Evolutionary conservation across 1,140 invertebrate species (phyloP), one percentile per base, ranked within the genome.

Genomic region (Drosophila pectinifera): DNA sequence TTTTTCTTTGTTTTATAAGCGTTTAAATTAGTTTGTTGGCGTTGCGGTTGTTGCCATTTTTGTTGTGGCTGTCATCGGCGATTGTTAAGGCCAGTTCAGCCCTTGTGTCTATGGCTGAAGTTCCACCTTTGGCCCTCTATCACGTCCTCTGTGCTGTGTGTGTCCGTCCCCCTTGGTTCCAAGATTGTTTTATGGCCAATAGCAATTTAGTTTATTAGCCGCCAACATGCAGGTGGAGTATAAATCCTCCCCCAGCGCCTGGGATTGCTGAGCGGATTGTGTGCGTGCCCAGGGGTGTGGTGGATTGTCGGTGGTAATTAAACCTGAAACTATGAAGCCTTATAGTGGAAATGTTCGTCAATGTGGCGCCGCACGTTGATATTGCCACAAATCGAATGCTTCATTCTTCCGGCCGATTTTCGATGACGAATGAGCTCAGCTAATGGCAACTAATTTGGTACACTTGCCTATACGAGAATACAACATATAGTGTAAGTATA

Each of bases 141-240:
- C 36, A 38, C 36, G 36, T 38, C 49, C 49, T 20, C 31, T n/a
- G 42, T 53, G 67, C 38, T 49, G 41, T 54, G 61, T 58, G 43
- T 76, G 78, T 80, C 58, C 76, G 72, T 54, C 28, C 31, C 49
- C 31, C 55, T 28, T 59, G 38, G 67, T 20, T 49, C 55, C 39
- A 80, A 81, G 78, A 81, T 81, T 81, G 78, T 63, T 81, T 81
- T 81, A 81, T 78, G 73, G 73, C 78, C 79, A 73, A 67, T 43
- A 51, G 78, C 61, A 61, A 68, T 77, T 82, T 78, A 59, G 78
- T 81, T 81, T 81, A 81, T 81, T 81, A 72, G 78, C 59, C 78
- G 61, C 41, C 67, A 81, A 73, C 79, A 81, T 81, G 78, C 78
- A 80, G 78, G 78, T 81, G 62, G 36, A 42, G 49, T 39, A 75